Base-by-base conservation (phyloP, 2,113 vertebrate species). In the Sceloporus undulatus region DNA sequence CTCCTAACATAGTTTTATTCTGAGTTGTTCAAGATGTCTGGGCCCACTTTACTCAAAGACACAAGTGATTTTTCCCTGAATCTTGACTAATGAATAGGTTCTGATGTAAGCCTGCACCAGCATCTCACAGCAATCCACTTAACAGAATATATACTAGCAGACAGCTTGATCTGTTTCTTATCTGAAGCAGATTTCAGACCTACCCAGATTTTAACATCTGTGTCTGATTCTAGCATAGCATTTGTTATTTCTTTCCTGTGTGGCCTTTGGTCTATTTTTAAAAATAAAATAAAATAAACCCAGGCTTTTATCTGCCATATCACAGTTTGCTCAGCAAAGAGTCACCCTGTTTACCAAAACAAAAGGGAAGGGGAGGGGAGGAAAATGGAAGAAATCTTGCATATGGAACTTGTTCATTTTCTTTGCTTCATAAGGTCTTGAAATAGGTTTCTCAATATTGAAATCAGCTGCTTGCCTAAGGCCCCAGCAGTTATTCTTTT, bases 291-390 rank as follows among this genome's bases (percentile, higher is more conserved):
- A 11, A 29, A 71, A 38, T 11, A 85, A 62, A 1, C 0, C 8
- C 38, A 52, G 76, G 13, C 65, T 79, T 42, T 23, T 65, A 75
- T 85, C 80, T 90, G 56, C 34, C 85, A 11, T 52, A 25, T 74
- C 56, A 92, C 78, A 3, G 83, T 38, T 88, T 90, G 85, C 16
- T 76, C 21, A 82, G n/a, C 40, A 82, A 9, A 79, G 7, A 85
- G 23, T 84, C 42, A 88, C 48, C 38, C 13, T 40, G 65, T 48
- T 70, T 70, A 68, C 34, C 7, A 68, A 82, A 86, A 29, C 73
- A 82, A 59, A 82, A 88, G 40, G 65, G 59, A 9, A 10, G 18
- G 59, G 11, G 59, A 16, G 59, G 59, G 59, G 8, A 7, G 7
- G 7, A 48, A 7, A 48, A 48, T 48, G 48, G 7, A 62, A 62